These are phyloP conservation scores for Sula dactylatra DNA, from an alignment of 2,113 vertebrate genomes.

Conservation along the genomic window DNA sequence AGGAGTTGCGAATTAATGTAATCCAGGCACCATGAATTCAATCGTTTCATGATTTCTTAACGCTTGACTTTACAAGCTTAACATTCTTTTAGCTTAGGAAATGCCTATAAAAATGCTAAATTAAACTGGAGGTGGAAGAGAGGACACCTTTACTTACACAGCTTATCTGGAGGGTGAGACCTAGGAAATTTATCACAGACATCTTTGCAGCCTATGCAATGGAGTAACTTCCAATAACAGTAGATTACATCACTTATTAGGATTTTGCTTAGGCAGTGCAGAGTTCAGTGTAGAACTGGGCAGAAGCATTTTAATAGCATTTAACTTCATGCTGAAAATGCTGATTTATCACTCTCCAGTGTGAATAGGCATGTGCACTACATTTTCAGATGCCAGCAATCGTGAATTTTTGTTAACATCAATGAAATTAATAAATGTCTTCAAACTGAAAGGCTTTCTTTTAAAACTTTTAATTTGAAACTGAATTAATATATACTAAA, in stretches of 20 bases:
- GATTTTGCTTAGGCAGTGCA: background rate
- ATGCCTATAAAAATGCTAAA: background rate
- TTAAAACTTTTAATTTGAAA: background rate
- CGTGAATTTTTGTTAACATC: background rate
- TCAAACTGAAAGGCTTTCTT: background rate
- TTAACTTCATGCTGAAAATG: slow-evolving; percentile 4
- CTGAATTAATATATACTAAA: background rate
- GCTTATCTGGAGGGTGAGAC: background rate
- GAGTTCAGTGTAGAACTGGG: background rate
- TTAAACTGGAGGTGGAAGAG: background rate
- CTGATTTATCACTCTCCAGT: background rate
- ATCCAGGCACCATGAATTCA: background rate
- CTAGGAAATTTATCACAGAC: background rate
- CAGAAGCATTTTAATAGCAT: background rate
- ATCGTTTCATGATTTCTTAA: background rate
- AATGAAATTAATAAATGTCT: background rate
- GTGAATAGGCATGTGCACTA: background rate
- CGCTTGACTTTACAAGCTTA: background rate
- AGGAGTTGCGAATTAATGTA: background rate
- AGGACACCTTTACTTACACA: background rate
- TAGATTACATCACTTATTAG: background rate
- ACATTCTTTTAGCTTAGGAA: background rate
- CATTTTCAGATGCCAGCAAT: background rate
- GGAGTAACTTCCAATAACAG: background rate
- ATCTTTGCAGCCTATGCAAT: background rate